These are phyloP conservation scores for Papilio polyxenes DNA, from an alignment of 1,140 invertebrate species.

Conservation along the genomic window DNA sequence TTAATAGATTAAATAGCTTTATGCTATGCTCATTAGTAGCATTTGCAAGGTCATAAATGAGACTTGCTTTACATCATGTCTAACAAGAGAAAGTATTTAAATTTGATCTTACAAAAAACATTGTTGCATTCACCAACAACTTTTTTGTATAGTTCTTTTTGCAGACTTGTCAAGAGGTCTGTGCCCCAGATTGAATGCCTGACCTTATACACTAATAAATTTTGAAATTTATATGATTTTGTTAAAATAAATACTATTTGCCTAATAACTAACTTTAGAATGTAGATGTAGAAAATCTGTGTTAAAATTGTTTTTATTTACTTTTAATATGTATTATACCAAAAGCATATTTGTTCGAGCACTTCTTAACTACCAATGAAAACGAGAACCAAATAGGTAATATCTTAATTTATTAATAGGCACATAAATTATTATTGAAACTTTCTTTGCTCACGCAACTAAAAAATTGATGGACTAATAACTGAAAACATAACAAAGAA, in stretches of 20 bases:
- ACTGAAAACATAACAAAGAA: not conserved
- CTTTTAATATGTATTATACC: not conserved
- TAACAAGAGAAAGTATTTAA: conserved; percentile 5
- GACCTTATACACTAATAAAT: not conserved
- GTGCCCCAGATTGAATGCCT: not conserved
- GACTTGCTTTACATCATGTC: not conserved
- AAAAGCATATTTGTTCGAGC: not conserved
- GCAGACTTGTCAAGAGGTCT: not conserved
- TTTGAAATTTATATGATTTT: not conserved
- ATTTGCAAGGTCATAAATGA: not conserved
- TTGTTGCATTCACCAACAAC: not conserved
- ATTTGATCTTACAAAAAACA: not conserved
- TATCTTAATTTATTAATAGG: not conserved
- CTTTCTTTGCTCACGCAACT: not conserved
- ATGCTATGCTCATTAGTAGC: too few species aligned
- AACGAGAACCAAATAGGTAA: not conserved
- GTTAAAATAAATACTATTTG: not conserved
- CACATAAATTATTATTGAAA: not conserved
- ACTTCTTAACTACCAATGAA: not conserved
- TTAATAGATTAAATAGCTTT: too few species aligned
- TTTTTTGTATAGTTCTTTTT: not conserved
- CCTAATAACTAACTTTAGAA: not conserved
- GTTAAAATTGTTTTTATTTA: not conserved
- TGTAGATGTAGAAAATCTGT: not conserved
- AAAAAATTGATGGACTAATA: not conserved